Base-by-base conservation (phyloP, 1,140 invertebrate species). In the Drosophila sp. region DNA sequence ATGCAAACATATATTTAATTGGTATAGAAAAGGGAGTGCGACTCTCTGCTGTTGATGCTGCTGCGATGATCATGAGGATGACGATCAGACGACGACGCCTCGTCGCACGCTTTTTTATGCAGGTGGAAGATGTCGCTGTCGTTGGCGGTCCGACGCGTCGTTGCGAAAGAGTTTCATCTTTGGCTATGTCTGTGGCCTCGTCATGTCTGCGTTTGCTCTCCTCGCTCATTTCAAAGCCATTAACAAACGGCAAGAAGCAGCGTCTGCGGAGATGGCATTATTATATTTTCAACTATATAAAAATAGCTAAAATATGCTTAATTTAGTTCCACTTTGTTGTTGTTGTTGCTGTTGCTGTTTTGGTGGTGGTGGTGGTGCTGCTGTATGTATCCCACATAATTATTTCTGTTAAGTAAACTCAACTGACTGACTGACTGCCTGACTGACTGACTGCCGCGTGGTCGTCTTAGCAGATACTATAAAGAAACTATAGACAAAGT, bases 261-360 rank as follows among this genome's bases (percentile, higher is more conserved):
- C 58, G 48, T 27, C 25, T 21, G 41, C 61, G 34, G 4, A 21
- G 21, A 32, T 40, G 50, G 38, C 72, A 76, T 84, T 76, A 75
- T 69, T 73, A 56, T 80, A 81, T 64, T 70, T 78, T 86, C 53
- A 63, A 67, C 58, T 63, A 40, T 76, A 82, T 83, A 89, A 82
- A 87, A 87, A 89, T 87, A 87, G 79, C 83, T 73, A 80, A 89
- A 80, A 87, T 89, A 87, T 87, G 83, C 83, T 89, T 89, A 83
- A 87, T 89, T 89, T 87, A 89, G 83, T 87, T 77, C 64, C 38
- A 66, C 29, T 14, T 50, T 21, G 62, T 73, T 13, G 34, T 54
- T 71, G 50, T 76, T 29, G 32, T 34, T 34, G 32, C 3, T 9
- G n/a, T n/a, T n/a, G n/a, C n/a, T n/a, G n/a, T n/a, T n/a, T n/a